A percentile compares a stretch with the other conserved stretches of the same genome.
Conservation (phyloP, 2,113 vertebrate species). For the Prolemur simus region DNA sequence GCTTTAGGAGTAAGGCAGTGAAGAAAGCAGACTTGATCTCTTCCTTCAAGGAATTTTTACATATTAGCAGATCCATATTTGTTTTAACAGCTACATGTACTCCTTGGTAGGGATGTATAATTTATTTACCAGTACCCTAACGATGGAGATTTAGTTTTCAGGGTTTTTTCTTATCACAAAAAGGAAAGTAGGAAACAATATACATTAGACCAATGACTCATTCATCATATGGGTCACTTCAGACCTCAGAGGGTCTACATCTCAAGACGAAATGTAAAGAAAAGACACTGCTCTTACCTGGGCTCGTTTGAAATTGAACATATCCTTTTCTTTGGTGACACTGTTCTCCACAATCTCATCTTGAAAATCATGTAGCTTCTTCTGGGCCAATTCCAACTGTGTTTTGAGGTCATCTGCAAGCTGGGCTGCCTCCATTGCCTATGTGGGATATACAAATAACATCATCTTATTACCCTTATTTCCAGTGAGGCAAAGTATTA, state of each 20-base stretch:
- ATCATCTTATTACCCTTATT: neutral
- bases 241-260: neutral
- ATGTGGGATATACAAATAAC: neutral
- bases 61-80: neutral
- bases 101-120: neutral
- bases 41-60: neutral
- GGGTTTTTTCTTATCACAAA: neutral
- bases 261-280: neutral
- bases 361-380: conserved; percentile 92
- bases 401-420: conserved; percentile 93
- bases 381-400: conserved; percentile 94
- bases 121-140: conserved; percentile 13
- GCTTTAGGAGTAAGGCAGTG: neutral
- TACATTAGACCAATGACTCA: neutral
- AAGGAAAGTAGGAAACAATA: neutral
- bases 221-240: neutral
- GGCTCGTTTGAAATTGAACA: conserved; percentile 95
- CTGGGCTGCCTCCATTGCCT: conserved; percentile 94
- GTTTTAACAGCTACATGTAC: neutral
- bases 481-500: neutral
- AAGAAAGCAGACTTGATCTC: neutral
- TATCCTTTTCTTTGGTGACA: conserved; percentile 96
- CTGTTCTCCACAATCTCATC: conserved; percentile 96
- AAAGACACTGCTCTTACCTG: conserved; percentile 85
- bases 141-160: neutral